These are phyloP conservation scores for Phoeniculus purpureus DNA, from an alignment of 2,797 vertebrate genomes.

Conservation along the genomic window DNA sequence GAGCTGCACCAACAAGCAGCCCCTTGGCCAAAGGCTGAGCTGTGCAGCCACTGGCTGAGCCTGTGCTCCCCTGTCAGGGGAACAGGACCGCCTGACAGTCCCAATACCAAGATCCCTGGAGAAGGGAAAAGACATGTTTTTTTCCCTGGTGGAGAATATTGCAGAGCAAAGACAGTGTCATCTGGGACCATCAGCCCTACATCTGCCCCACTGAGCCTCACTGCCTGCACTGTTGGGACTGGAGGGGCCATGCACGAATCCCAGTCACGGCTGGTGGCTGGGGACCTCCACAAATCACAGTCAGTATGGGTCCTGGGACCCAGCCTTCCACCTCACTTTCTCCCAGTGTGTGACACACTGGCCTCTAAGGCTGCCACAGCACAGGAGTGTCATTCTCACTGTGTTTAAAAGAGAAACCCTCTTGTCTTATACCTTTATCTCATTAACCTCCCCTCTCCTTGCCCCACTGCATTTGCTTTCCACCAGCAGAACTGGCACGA, in stretches of 20 bases:
- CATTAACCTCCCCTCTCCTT: background rate
- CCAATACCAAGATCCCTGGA: fast-evolving
- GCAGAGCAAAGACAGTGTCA: background rate
- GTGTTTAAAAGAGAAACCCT: background rate
- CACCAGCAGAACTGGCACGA: background rate
- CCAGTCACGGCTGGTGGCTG: fast-evolving
- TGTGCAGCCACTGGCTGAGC: background rate
- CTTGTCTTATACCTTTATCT: background rate
- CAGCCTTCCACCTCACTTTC: background rate
- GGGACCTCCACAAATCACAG: too few relatives aligned
- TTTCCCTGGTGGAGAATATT: fast-evolving
- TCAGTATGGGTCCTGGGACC: background rate
- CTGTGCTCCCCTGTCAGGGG: background rate
- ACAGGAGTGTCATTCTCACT: background rate
- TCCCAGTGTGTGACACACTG: background rate
- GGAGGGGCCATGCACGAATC: background rate
- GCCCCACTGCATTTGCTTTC: background rate
- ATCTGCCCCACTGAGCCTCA: background rate
- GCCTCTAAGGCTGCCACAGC: background rate
- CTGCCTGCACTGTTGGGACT: background rate
- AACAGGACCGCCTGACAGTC: background rate
- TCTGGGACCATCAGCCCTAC: fast-evolving
- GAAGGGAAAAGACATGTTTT: background rate
- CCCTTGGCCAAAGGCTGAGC: background rate
- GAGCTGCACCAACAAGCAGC: background rate